phyloP scores from a whole-genome alignment of 2,113 vertebrate species.

The Bungarus multicinctus region DNA sequence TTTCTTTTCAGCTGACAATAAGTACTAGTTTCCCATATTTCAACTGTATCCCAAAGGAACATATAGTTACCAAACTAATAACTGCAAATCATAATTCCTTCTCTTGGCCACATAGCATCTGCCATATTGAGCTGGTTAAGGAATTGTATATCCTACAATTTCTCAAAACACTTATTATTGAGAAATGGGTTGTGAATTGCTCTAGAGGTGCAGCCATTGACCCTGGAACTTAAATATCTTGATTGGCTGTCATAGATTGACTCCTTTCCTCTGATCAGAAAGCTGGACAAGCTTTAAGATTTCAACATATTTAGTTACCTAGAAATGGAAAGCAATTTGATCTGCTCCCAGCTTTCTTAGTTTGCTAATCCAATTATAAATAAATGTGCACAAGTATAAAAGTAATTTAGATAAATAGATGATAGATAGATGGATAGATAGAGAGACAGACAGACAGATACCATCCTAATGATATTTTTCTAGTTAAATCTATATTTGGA shows the following conservation, averaged over 20 bases:
- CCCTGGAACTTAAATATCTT: neutral
- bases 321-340: neutral
- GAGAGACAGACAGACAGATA: neutral
- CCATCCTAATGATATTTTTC: neutral
- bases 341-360: neutral
- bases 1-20: neutral
- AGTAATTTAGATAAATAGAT: neutral
- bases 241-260: neutral
- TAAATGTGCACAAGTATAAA: neutral
- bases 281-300: neutral
- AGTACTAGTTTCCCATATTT: neutral
- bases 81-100: neutral
- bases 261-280: neutral
- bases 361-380: neutral
- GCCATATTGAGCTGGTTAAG: neutral
- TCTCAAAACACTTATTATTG: neutral
- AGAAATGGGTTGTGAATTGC: neutral
- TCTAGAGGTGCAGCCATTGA: neutral
- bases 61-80: neutral
- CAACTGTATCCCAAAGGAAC: neutral
- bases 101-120: neutral
- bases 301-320: neutral
- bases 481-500: neutral
- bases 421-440: too few species aligned
- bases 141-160: neutral